These are phyloP conservation scores for Gobiocypris rarus DNA, from an alignment of 2,113 vertebrate genomes.

Conservation along the genomic window DNA sequence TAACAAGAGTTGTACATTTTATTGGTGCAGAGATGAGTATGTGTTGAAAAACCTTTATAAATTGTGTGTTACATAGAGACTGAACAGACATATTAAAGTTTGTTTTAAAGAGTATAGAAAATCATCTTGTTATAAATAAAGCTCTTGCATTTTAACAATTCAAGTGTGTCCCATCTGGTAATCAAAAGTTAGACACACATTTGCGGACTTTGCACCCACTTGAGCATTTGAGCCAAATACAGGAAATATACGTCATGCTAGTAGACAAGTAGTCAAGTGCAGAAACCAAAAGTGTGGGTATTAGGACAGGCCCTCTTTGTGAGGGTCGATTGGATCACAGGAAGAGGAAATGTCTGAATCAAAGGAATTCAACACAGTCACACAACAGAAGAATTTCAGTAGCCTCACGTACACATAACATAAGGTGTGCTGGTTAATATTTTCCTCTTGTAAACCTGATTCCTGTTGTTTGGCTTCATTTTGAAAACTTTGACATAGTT, in stretches of 20 bases:
- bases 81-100: too few species aligned
- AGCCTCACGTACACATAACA: background rate
- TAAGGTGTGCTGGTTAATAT: background rate
- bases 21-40: background rate
- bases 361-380: background rate
- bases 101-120: background rate
- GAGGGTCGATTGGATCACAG: background rate
- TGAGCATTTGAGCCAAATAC: background rate
- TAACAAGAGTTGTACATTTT: background rate
- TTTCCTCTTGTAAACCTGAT: background rate
- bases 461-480: background rate
- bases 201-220: background rate
- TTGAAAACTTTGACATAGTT: background rate
- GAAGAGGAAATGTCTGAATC: background rate
- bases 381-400: background rate
- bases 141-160: background rate
- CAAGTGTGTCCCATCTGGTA: background rate
- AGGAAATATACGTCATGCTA: too few species aligned
- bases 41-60: background rate
- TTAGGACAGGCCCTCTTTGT: too few species aligned
- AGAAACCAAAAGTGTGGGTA: too few species aligned
- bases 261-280: too few species aligned
- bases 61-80: background rate
- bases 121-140: background rate
- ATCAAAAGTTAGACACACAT: background rate